Evolutionary conservation across 1,140 invertebrate genomes (phyloP).

Genomic region (Onthophagus taurus): DNA sequence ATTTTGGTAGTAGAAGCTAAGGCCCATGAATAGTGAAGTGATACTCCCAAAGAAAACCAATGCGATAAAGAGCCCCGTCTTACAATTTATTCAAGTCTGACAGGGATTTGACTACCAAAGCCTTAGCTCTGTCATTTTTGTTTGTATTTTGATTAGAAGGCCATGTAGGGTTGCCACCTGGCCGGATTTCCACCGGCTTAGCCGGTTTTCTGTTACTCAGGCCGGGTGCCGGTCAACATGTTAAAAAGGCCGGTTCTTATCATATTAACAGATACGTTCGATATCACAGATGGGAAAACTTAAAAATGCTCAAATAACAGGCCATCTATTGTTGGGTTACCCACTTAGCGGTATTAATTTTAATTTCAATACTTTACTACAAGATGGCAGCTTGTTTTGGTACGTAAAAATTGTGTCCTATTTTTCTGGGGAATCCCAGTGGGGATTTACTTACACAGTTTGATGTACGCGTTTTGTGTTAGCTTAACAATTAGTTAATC

Average conservation of each 20-base stretch:
- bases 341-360: not conserved
- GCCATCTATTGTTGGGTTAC: not conserved
- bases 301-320: not conserved
- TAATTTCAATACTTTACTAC: not conserved
- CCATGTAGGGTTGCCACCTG: not conserved
- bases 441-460: not conserved
- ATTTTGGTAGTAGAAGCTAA: too few relatives aligned
- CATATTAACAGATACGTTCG: not conserved
- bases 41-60: too few relatives aligned
- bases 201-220: not conserved
- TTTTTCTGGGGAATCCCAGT: too few relatives aligned
- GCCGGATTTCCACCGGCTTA: not conserved
- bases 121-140: too few relatives aligned
- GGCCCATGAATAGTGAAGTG: too few relatives aligned
- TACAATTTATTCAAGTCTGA: too few relatives aligned
- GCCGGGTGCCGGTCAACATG: not conserved
- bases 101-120: too few relatives aligned
- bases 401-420: not conserved
- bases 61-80: too few relatives aligned
- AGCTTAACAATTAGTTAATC: not conserved
- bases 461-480: not conserved
- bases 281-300: not conserved
- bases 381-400: not conserved
- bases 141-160: too few relatives aligned
- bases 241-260: conserved; percentile 1